phyloP scores from a whole-genome alignment of 2,113 vertebrate genomes.

The Pedionomus torquatus region DNA sequence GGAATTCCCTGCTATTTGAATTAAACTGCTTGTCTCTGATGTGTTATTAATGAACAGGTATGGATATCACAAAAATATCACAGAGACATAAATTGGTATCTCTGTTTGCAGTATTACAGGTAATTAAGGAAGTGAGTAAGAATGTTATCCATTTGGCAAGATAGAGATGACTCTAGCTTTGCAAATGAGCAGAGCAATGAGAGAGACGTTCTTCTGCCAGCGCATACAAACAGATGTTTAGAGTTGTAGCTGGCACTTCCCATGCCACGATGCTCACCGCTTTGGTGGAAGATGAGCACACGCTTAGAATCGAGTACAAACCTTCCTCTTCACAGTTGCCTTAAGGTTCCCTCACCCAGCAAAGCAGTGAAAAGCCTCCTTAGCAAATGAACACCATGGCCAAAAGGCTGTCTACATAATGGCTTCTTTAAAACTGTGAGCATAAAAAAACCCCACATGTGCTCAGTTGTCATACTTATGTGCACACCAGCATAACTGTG shows the following conservation, averaged over 20 bases:
- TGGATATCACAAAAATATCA: not conserved
- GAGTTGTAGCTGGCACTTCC: not conserved
- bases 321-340: not conserved
- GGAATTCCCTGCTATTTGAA: not conserved
- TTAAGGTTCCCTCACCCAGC: not conserved
- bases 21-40: not conserved
- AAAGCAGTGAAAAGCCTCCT: not conserved
- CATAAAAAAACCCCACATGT: not conserved
- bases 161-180: not conserved
- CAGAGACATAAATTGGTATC: not conserved
- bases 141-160: not conserved
- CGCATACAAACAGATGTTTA: fast-evolving
- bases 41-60: not conserved
- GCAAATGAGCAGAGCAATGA: not conserved
- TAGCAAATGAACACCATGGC: not conserved
- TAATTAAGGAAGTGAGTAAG: not conserved
- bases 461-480: not conserved
- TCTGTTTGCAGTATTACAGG: not conserved
- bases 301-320: not conserved
- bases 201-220: not conserved
- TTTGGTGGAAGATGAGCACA: not conserved
- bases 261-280: too few species aligned
- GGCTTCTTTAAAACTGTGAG: not conserved
- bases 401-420: not conserved
- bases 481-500: not conserved